Percentiles rank a stretch among this genome's conserved stretches.
phyloP scores from a whole-genome alignment of 2,888 invertebrate genomes.

The Aleiodes leptofemur region DNA sequence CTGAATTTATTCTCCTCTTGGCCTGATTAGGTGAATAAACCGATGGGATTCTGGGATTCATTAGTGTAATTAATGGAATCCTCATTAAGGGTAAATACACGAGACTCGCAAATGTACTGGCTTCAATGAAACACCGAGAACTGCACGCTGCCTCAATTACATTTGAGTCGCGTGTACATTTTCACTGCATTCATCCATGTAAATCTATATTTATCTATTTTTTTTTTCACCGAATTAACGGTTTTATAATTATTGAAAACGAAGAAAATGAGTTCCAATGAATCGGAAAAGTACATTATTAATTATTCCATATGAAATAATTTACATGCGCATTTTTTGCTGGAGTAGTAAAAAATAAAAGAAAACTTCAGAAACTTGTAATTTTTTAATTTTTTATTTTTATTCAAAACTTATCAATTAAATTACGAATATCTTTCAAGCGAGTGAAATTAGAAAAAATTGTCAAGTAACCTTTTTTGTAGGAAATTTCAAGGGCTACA shows the following conservation, averaged over 20 bases:
- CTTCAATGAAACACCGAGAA: constrained; percentile 18
- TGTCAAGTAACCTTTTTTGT: too few relatives aligned
- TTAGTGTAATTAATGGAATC: constrained; percentile 68
- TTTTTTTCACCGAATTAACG: background rate
- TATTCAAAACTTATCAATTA: too few relatives aligned
- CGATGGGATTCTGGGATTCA: constrained; percentile 66
- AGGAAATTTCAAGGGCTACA: too few relatives aligned
- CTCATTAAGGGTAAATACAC: constrained; percentile 66
- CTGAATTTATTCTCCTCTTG: background rate
- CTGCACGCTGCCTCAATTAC: constrained; percentile 63
- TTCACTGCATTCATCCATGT: constrained; percentile 29
- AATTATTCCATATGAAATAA: background rate
- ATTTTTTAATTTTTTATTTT: too few relatives aligned
- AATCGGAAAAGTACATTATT: constrained; percentile 2
- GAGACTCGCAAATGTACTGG: constrained; percentile 45
- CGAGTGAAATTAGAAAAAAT: too few relatives aligned
- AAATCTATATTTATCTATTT: constrained; percentile 5
- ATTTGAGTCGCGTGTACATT: constrained; percentile 55
- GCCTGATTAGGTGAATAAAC: constrained; percentile 46
- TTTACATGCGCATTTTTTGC: too few relatives aligned
- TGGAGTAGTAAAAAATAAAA: too few relatives aligned
- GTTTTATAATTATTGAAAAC: background rate
- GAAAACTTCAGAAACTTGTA: too few relatives aligned
- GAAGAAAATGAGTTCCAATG: background rate
- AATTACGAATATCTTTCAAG: too few relatives aligned